Conservation (phyloP, 2,888 invertebrate genomes). For the Eupelmus urozonus region DNA sequence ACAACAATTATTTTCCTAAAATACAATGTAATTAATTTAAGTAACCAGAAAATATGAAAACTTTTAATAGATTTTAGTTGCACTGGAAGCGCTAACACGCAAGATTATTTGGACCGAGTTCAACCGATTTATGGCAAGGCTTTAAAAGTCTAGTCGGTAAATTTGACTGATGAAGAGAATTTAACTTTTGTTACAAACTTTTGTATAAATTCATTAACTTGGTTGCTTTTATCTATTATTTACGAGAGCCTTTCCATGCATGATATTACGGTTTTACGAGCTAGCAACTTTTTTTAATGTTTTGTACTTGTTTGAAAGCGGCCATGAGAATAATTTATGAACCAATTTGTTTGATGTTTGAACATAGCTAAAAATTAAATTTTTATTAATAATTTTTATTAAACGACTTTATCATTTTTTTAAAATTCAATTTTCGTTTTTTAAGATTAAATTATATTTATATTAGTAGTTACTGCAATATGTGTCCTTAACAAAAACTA, state of each 20-base stretch:
- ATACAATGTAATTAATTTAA: too few relatives aligned
- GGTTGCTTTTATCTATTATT: constrained; percentile 29
- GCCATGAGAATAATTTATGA: background rate
- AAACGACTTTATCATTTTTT: background rate
- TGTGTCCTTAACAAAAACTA: too few relatives aligned
- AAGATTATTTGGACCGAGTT: constrained; percentile 14
- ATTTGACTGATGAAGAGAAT: constrained; percentile 24
- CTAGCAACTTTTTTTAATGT: background rate
- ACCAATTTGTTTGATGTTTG: background rate
- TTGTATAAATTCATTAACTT: constrained; percentile 34
- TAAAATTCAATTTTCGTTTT: background rate
- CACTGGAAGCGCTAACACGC: background rate
- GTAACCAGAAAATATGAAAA: too few relatives aligned
- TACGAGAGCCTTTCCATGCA: background rate
- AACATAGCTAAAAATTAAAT: background rate
- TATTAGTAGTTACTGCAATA: too few relatives aligned
- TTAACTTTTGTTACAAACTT: constrained; percentile 22
- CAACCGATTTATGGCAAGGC: constrained; percentile 5
- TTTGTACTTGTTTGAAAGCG: background rate
- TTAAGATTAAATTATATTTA: background rate
- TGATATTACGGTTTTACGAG: constrained; percentile 2
- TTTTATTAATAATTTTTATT: too few relatives aligned
- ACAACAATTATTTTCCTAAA: too few relatives aligned
- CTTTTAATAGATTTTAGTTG: constrained; percentile 28
- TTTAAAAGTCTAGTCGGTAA: constrained; percentile 21